Base-by-base conservation (phyloP, 2,888 invertebrate genomes). In the Amphimallon solstitiale region DNA sequence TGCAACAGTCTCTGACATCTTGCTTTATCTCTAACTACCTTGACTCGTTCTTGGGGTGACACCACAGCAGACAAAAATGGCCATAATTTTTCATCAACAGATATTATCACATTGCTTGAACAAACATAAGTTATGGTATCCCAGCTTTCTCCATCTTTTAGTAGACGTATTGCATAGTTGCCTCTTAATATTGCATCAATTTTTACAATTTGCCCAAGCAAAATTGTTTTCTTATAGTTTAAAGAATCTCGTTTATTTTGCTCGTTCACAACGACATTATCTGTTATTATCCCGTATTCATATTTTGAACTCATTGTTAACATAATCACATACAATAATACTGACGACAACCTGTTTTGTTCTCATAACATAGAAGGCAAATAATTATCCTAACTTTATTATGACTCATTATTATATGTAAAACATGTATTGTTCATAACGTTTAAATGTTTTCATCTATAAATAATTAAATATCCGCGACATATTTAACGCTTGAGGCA, bases 41-140 rank as follows among this genome's bases (percentile, higher is more conserved):
- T 81, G 1, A 87, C 79, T 67, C 87, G 81, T 61, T 86, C 85
- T 69, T 84, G 80, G 2, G 85, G 85, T 52, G 83, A 83, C 14
- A 77, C 73, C 65, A 88, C 83, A 10, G 86, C 83, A 52, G 84
- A 83, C 40, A 88, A 76, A 75, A 81, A 86, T 37, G 83, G 84
- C 85, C 85, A 86, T 43, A 87, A 72, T 52, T 78, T 79, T 66
- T 80, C 79, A 51, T 72, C 72, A 21, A 83, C 75, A n/a, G 70
- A 68, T 29, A 77, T 73, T 51, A 82, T 71, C 52, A 71, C 71
- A 12, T 76, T 71, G 67, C 76, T 70, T 10, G 75, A 70, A 68
- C 80, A 78, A 65, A 65, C 71, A 70, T 79, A 83, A 14, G 75
- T 72, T n/a, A 69, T 72, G 7, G 76, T 72, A 68, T 82, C 82